phyloP scores from a whole-genome alignment of 2,797 vertebrate genomes.

The Malacoctenus gilli region DNA sequence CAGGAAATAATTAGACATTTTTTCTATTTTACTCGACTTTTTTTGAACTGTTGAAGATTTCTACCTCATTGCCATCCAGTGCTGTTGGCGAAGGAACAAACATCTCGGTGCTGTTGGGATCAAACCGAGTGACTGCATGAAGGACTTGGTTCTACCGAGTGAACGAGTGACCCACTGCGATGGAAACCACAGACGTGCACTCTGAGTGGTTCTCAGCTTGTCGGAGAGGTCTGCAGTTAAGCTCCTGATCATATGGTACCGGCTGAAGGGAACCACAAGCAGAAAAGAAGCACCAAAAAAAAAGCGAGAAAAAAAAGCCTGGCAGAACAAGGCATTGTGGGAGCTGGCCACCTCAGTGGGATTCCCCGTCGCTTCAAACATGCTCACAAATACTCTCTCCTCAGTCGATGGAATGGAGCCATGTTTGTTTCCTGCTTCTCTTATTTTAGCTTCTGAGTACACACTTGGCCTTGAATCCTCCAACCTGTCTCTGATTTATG shows the following conservation, averaged over 20 bases:
- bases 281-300: too few relatives aligned
- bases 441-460: slow-evolving; percentile 53
- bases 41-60: too few relatives aligned
- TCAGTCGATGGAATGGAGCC: slow-evolving; percentile 44
- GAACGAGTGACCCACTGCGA: neutral
- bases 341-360: slow-evolving; percentile 48
- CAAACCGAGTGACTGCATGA: too few relatives aligned
- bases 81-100: too few relatives aligned
- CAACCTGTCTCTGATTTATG: slow-evolving; percentile 48
- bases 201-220: slow-evolving; percentile 19
- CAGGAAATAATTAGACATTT: too few relatives aligned
- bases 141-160: too few relatives aligned
- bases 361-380: slow-evolving; percentile 55
- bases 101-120: too few relatives aligned
- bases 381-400: slow-evolving; percentile 8
- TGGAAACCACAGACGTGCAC: slow-evolving; percentile 6
- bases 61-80: too few relatives aligned
- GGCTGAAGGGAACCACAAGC: slow-evolving; percentile 40
- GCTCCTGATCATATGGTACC: slow-evolving; percentile 37
- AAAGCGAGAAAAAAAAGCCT: too few relatives aligned
- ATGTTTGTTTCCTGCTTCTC: slow-evolving; percentile 44
- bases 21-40: too few relatives aligned
- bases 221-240: slow-evolving; percentile 21
- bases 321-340: slow-evolving; percentile 42
- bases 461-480: slow-evolving; percentile 41